These are phyloP conservation scores for Eptesicus fuscus DNA, from an alignment of 2,113 vertebrate genomes.

Conservation along the genomic window DNA sequence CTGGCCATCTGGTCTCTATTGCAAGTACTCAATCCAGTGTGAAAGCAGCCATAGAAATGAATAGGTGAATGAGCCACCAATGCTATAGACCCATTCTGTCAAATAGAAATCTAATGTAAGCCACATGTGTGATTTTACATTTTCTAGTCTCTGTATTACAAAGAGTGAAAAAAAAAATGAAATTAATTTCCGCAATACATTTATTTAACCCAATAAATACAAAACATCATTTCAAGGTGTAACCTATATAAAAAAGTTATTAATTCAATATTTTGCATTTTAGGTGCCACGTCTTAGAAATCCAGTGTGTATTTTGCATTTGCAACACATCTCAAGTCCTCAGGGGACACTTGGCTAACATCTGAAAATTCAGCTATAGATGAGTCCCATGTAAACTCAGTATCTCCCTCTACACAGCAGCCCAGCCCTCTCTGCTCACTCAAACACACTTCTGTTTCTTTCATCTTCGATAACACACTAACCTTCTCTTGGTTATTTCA, in stretches of 20 bases:
- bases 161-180: not conserved
- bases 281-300: not conserved
- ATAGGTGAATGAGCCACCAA: not conserved
- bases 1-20: not conserved
- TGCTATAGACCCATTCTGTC: not conserved
- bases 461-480: not conserved
- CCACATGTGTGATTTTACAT: not conserved
- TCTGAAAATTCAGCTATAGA: too few species aligned
- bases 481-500: not conserved
- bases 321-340: not conserved
- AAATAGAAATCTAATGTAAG: not conserved
- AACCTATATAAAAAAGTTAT: not conserved
- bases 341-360: fast-evolving
- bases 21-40: not conserved
- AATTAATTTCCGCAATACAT: not conserved
- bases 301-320: not conserved
- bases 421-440: not conserved
- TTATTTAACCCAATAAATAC: not conserved
- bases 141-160: not conserved
- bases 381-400: fast-evolving
- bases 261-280: not conserved
- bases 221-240: not conserved
- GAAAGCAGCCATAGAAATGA: not conserved
- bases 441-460: not conserved
- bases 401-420: not conserved